Conservation (phyloP, 92 coral and sea anemone species). For the Ricordea florida region DNA sequence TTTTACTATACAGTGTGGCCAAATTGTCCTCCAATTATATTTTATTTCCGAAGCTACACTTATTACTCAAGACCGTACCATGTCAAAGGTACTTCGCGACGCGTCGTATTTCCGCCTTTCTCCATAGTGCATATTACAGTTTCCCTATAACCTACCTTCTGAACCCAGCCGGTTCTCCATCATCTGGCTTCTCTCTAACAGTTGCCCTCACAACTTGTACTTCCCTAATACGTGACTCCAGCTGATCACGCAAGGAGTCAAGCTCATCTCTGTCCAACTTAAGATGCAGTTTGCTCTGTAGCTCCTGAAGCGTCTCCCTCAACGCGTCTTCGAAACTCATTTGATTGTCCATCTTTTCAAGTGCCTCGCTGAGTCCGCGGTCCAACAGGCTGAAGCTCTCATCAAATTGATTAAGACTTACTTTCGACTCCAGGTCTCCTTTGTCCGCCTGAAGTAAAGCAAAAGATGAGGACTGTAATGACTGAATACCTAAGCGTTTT, state of each 20-base stretch:
- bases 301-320: slow-evolving; percentile 76
- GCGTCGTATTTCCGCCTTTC: no score
- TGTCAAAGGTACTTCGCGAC: no score
- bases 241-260: slow-evolving; percentile 70
- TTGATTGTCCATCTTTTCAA: slow-evolving; percentile 95
- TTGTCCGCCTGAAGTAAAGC: slow-evolving; percentile 91
- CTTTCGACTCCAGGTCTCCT: slow-evolving; percentile 84
- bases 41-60: no score
- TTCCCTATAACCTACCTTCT: no score
- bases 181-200: slow-evolving; percentile 79
- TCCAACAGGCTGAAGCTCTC: slow-evolving; percentile 91
- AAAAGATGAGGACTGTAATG: no score
- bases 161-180: slow-evolving; percentile 95
- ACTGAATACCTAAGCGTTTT: no score
- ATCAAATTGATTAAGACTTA: slow-evolving; percentile 87
- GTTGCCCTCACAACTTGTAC: slow-evolving; percentile 73
- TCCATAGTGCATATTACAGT: no score
- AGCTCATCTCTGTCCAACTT: slow-evolving; percentile 87
- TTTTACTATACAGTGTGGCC: no score
- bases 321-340: slow-evolving; percentile 92
- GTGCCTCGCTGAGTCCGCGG: slow-evolving; percentile 89
- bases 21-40: no score
- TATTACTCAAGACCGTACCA: no score
- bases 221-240: slow-evolving; percentile 89
- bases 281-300: slow-evolving; percentile 78